Base-by-base conservation (phyloP, 2,888 invertebrate species). In the Schizaphis graminum region DNA sequence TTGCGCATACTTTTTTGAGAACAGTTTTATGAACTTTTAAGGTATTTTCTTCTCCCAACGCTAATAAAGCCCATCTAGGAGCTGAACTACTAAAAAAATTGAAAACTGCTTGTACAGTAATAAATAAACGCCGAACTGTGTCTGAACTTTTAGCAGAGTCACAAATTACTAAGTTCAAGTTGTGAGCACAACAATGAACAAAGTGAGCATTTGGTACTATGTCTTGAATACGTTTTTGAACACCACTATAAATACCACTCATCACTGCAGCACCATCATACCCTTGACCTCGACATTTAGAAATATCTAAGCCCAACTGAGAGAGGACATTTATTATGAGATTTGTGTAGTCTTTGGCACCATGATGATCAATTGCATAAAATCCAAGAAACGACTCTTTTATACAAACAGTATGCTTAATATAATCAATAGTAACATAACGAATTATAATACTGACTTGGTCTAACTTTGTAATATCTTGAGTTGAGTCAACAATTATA, bases 1-100 rank as follows among this genome's bases (percentile, higher is more conserved):
- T 88, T 8, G 88, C 49, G 53, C 88, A 88, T 49, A 88, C 49
- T 88, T n/a, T n/a, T n/a, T n/a, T 88, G 10, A 88, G 53, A 53
- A 53, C 53, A 53, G 49, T 88, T 35, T 53, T 88, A n/a, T 88
- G 88, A 88, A 88, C n/a, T 88, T 88, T 88, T 88, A 88, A 88
- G 49, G 49, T 56, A 89, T 56, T 56, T 53, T 89, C 53, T 56
- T 89, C 41, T 35, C 89, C 56, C 24, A 56, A 89, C 10, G 89
- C 89, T 44, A 89, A 56, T 89, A 89, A 89, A 89, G 89, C 89
- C 41, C 89, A 89, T 56, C 35, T 89, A 56, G 24, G 89, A 56
- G 89, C 56, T 56, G 26, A 44, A 44, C 41, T 47, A 1, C 86
- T 86, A 44, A 86, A 86, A 86, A 86, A 86, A 47, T 86, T 86